phyloP scores from a whole-genome alignment of 1,140 invertebrate species.

The Drosophila eugracilis region DNA sequence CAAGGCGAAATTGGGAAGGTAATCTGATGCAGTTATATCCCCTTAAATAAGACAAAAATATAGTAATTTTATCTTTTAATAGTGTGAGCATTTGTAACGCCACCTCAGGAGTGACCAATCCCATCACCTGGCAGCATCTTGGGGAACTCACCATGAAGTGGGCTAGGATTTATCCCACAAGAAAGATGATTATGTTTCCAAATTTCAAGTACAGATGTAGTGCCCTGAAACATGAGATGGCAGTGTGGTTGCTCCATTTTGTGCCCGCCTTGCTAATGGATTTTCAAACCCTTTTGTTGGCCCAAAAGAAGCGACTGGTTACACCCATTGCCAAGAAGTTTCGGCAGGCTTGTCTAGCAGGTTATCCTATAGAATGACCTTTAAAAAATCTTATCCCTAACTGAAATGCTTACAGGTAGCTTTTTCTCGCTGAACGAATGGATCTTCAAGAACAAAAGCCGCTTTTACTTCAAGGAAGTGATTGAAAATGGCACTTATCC shows the following conservation, averaged over 20 bases:
- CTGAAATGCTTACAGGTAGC: conserved; percentile 86
- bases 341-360: conserved; percentile 89
- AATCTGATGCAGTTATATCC: background rate
- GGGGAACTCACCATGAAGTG: conserved; percentile 89
- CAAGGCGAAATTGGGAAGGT: conserved; percentile 86
- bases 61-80: background rate
- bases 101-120: conserved; percentile 93
- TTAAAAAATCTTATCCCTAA: too few relatives aligned
- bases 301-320: conserved; percentile 93
- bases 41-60: too few relatives aligned
- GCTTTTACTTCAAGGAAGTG: conserved; percentile 87
- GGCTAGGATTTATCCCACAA: conserved; percentile 90
- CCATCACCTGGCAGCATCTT: conserved; percentile 93
- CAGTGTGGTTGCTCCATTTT: conserved; percentile 90
- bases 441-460: conserved; percentile 92
- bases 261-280: conserved; percentile 93
- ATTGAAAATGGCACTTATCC: conserved; percentile 46
- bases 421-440: conserved; percentile 96
- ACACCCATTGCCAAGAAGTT: conserved; percentile 93
- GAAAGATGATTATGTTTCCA: conserved; percentile 95
- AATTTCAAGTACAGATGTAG: conserved; percentile 92
- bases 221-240: conserved; percentile 89
- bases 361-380: conserved; percentile 5
- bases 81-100: conserved; percentile 93
- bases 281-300: conserved; percentile 86